Evolutionary conservation across 2,888 invertebrate species (phyloP), one percentile per base, ranked within the genome.

Genomic region (Rhamnusium bicolor): DNA sequence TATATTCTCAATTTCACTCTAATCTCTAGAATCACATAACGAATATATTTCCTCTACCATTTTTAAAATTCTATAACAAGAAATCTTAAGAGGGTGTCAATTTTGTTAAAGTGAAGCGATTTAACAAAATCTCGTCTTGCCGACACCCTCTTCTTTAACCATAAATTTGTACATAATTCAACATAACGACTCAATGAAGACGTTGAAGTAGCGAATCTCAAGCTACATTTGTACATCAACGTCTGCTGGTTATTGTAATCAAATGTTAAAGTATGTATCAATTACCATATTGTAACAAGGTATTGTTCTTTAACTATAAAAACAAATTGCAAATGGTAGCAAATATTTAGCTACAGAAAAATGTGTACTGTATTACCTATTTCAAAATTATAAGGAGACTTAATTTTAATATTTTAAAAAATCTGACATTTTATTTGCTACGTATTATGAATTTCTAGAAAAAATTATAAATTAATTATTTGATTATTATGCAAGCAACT

Each of bases 151-250:
- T 21, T 7, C 27, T n/a, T 14, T 7, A 24, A 24, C 24, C n/a
- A 54, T 27, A 54, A 54, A 54, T 54, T 54, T 54, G 24, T 54
- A 24, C 24, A 54, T 54, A 54, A 16, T 54, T 54, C 54, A 24
- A n/a, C 54, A n/a, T 54, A 24, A 54, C 54, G 54, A 54, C 54
- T 24, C 54, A 40, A 40, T 40, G n/a, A 7, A 24, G 54, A 54
- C 21, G 19, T 1, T 6, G 40, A 40, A 40, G 40, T 10, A 32
- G 29, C 29, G 27, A 54, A 27, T 54, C 27, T 7, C 2, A 10
- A 54, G 24, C 54, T 54, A 54, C 40, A 40, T 40, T 40, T 40
- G 40, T 14, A n/a, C 4, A 8, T 40, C 40, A 40, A 40, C 1
- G 8, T 29, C 10, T 1, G 32, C 3, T 2, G 32, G 32, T 32